Base-by-base conservation (phyloP, 2,888 invertebrate species). In the Helicoverpa assulta region DNA sequence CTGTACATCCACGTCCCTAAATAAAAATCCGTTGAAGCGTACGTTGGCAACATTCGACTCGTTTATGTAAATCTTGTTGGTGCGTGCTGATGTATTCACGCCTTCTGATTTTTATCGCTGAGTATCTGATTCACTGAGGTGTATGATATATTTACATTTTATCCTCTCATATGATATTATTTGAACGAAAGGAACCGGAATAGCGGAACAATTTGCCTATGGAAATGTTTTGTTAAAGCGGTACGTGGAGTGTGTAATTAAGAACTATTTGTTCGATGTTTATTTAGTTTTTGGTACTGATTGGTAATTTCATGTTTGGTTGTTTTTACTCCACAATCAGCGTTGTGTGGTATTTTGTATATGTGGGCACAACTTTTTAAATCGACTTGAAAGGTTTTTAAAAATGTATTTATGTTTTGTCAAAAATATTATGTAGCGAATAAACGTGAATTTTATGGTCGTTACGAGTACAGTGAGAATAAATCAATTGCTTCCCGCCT, bases 81-180 rank as follows among this genome's bases (percentile, higher is more conserved):
- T 88, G 89, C 87, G 87, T 86, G 85, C 82, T 85, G 87, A 88
- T 84, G 84, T 89, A 88, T 89, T 90, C 88, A 89, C 89, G 86
- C 86, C 86, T 85, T 72, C 88, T 88, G 90, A 89, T 89, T 90
- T 90, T 89, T 88, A 90, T 88, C 88, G 85, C 74, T 74, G 80
- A 79, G 76, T 84, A 80, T 84, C 80, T 80, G 86, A 90, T 83
- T 86, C 85, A 86, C 79, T 86, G 86, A 88, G 83, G 87, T 89
- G 88, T 88, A 76, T 87, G 85, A 90, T 90, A 88, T 86, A 88
- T 89, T 90, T 83, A 85, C 86, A 83, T 85, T 81, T 84, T 80
- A 85, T 84, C 81, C 74, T 67, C 79, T 78, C 78, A 74, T 79
- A 78, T 72, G 70, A 81, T 83, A 83, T 82, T 77, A 82, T 84